Evolutionary conservation across 2,797 vertebrate species (phyloP), one percentile per base, ranked within the genome.

Genomic region (Mormyrus proboscirostris): DNA sequence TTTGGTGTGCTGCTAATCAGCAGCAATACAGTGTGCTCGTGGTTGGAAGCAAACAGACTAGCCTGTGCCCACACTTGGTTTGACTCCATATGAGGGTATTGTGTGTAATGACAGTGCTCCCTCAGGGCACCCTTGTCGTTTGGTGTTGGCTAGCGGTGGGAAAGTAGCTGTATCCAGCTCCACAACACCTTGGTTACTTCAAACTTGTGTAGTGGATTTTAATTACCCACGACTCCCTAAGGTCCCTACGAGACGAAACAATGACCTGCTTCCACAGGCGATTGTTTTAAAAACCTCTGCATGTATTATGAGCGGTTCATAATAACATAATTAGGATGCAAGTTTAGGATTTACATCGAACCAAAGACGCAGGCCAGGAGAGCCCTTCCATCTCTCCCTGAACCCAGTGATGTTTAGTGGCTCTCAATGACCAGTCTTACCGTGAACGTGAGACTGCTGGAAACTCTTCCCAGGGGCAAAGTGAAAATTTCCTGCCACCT

Each of bases 401-500:
- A 8, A 2, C 47, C 50, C 85, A 59, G 16, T 53, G 33, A 12
- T 88, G 47, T 65, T 19, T 19, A 69, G n/a, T 69, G 47, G 50
- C 85, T 55, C 25, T n/a, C 57, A 22, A 51, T 29, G 8, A 0
- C 33, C n/a, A 69, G 82, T 89, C 96, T 97, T 95, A 99, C 98
- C 98, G 7, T 99, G 98, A 5, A 99, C 98, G 1, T 99, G 98
- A 86, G 98, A 99, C 94, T 99, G 98, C 92, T 99, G 98, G 94
- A 99, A 99, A 93, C 98, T 99, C 94, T 99, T 99, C 89, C 98
- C 98, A 2, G 98, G 98, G 55, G 98, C 98, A 93, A 99, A 99
- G 94, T 99, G 98, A 92, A 99, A 99, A 94, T 99, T 99, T 91
- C 98, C 98, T 19, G 98, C 98, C 92, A 99, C 98, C 98, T 99